phyloP scores from a whole-genome alignment of 2,888 invertebrate species.

The Exephanes ischioxanthus region DNA sequence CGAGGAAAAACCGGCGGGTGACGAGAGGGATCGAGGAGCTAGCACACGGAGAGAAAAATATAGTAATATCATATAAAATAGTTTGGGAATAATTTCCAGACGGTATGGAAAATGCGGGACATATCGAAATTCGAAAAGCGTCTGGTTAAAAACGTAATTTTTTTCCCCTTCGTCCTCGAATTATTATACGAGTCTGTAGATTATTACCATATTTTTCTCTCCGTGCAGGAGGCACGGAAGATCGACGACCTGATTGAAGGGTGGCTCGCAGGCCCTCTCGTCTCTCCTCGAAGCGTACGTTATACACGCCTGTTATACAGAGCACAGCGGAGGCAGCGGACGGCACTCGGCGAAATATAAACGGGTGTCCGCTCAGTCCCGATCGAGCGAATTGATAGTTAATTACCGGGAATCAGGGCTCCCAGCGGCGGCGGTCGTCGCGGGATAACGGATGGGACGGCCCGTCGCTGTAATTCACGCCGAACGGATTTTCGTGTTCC shows the following conservation, averaged over 20 bases:
- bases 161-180: too few species aligned
- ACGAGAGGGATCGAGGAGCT: constrained; percentile 9
- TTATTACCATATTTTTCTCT: too few species aligned
- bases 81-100: too few species aligned
- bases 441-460: constrained; percentile 81
- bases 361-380: constrained; percentile 67
- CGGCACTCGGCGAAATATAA: constrained; percentile 70
- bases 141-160: too few species aligned
- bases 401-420: constrained; percentile 81
- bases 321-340: constrained; percentile 37
- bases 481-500: constrained; percentile 82
- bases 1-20: constrained; percentile 22
- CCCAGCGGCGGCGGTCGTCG: constrained; percentile 67
- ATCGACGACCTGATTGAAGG: constrained; percentile 66
- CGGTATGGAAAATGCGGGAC: too few species aligned
- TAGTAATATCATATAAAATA: too few species aligned
- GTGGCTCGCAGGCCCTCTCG: constrained; percentile 46
- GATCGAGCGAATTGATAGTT: constrained; percentile 83
- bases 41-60: neutral
- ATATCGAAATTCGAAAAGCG: too few species aligned
- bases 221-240: constrained; percentile 35
- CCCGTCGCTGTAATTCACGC: constrained; percentile 81
- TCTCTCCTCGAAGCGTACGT: constrained; percentile 8
- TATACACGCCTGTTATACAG: neutral
- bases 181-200: too few species aligned